Evolutionary conservation across 2,888 invertebrate species (phyloP), one percentile per base, ranked within the genome.

Genomic region (Agriotes lineatus): DNA sequence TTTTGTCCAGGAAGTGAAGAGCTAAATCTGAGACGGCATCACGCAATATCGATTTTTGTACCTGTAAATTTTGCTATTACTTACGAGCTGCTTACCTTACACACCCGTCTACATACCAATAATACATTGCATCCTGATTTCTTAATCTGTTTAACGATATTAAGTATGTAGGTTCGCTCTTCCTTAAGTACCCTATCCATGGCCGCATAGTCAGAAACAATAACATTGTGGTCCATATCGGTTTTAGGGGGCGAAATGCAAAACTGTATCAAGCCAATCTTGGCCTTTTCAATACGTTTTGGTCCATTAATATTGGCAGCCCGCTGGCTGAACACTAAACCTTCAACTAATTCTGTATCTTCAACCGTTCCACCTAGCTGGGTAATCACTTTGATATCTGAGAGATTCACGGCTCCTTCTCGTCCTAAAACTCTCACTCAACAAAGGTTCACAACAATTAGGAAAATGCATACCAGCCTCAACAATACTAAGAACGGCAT

Each of bases 221-320:
- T 90, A 1, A 96, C 93, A 82, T 93, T 96, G 85, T 96, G 96
- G 80, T 97, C 96, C 96, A 97, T 97, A 92, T 99, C 99, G 63
- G 99, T 99, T 87, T 99, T 99, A 5, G 99, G 99, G 59, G 99
- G 96, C 10, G 99, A 99, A 83, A 99, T 96, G 83, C 99, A 99
- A 85, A 99, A 99, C 85, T 99, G 99, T 75, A 99, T 99, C 12
- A 99, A 90, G 68, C 95, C 99, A 84, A 99, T 96, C 86, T 97
- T 99, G 4, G 98, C 99, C 83, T 99, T 99, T 84, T 99, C 99
- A 67, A 99, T 89, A 76, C 93, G 91, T 79, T 92, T 94, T 0
- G 98, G 97, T 0, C 97, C 98, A 81, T 95, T 96, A 18, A 93
- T 90, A 78, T 97, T 96, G 59, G 95, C 90, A 0, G 95, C 90